Base-by-base conservation (phyloP, 2,113 vertebrate species). In the Azemiops feae region DNA sequence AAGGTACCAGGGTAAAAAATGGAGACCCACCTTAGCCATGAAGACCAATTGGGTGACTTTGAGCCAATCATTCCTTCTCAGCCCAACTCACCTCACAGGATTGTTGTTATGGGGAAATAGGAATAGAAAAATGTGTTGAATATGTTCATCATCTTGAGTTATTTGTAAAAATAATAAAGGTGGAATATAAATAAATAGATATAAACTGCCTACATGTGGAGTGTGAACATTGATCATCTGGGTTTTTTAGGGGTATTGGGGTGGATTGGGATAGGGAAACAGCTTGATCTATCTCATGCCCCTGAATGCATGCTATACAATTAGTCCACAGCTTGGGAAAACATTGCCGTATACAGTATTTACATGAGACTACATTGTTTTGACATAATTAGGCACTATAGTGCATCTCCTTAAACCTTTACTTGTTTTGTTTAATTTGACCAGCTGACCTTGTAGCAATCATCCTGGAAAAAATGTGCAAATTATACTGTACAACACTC, bases 371-470 rank as follows among this genome's bases (percentile, higher is more conserved):
- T 50, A 4, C 5, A 64, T 39, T 86, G 91, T 93, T 95, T 87
- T 0, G 8, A 18, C 53, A 92, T 85, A 90, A 4, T 3, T 9
- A 53, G 54, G 0, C 53, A 0, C 18, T 94, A 81, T 45, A 89
- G 94, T 95, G 94, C 0, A 0, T 81, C 58, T 91, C 88, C 87
- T 64, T 14, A 85, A 25, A 85, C 23, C 45, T 87, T 55, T 58
- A 5, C 88, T 88, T 93, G 90, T 89, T 93, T 92, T 30, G 87
- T 39, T 58, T n/a, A 60, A 30, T 69, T 92, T 0, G 0, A 81
- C 45, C 27, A 58, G 85, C 1, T 20, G 92, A 94, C 87, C 34
- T 94, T 92, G 54, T 91, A 91, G 96, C 60, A 81, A 93, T 94
- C 87, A 6, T 7, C 45, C 47, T 20, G 27, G 30, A 16, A 1